These are phyloP conservation scores for Pecten maximus DNA, from an alignment of 2,888 invertebrate species.

Conservation along the genomic window DNA sequence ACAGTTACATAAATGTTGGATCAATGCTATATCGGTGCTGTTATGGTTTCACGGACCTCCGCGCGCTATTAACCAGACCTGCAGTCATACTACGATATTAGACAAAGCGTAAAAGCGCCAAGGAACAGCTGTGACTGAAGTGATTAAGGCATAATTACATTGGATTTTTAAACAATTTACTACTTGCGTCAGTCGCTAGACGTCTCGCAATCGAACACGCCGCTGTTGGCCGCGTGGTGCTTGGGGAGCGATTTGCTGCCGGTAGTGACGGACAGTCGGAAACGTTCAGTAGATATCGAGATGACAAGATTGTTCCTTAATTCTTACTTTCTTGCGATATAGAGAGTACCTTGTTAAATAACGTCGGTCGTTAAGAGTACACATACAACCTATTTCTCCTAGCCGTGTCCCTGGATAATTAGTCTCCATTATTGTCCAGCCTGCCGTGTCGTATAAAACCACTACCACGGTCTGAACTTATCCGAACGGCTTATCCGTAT, in stretches of 20 bases:
- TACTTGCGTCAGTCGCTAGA: slow-evolving; percentile 33
- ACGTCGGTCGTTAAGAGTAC: slow-evolving; percentile 4
- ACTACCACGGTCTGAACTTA: not conserved
- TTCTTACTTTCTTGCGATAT: not conserved
- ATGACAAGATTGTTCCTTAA: slow-evolving; percentile 12
- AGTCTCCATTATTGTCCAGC: not conserved
- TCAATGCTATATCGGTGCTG: slow-evolving; percentile 13
- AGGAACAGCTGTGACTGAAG: slow-evolving; percentile 28
- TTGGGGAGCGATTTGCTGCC: slow-evolving; percentile 30
- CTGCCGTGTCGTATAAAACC: not conserved
- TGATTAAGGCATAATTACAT: slow-evolving; percentile 33
- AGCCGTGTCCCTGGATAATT: not conserved
- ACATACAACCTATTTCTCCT: not conserved
- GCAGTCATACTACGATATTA: slow-evolving; percentile 4
- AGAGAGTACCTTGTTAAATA: not conserved
- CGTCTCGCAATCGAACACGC: slow-evolving; percentile 11
- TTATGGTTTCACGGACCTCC: slow-evolving; percentile 20
- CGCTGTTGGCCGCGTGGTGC: slow-evolving; percentile 16
- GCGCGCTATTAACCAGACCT: slow-evolving; percentile 30
- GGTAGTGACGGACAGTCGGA: not conserved
- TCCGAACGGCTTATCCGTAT: not conserved
- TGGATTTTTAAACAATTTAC: slow-evolving; percentile 35
- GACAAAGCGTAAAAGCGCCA: slow-evolving; percentile 33
- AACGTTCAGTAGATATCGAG: not conserved
- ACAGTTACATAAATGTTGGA: slow-evolving; percentile 23